phyloP scores from a whole-genome alignment of 64 coral and sea anemone genomes.

The Platygyra sinensis region DNA sequence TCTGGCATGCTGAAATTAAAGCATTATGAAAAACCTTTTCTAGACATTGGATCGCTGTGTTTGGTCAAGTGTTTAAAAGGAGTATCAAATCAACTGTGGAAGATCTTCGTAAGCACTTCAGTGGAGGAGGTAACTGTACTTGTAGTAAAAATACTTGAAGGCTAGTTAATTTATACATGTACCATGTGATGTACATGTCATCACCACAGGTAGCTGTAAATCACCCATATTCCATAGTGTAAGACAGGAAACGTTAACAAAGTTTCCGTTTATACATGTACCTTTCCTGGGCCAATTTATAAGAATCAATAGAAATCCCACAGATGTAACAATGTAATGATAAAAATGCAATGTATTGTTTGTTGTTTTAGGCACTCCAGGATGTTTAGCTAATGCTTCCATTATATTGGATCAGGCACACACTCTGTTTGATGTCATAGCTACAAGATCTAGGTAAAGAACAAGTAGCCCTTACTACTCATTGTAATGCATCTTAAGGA shows the following conservation, averaged over 20 bases:
- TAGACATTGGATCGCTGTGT: slow-evolving; percentile 88
- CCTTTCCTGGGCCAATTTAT: no score
- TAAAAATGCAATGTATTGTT: neutral
- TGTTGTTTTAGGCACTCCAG: slow-evolving; percentile 36
- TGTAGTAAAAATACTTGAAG: no score
- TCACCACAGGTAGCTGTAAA: no score
- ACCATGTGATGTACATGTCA: no score
- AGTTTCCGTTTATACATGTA: no score
- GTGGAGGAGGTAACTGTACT: slow-evolving; percentile 10
- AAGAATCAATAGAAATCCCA: no score
- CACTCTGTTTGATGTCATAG: slow-evolving; percentile 50
- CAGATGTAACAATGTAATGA: no score
- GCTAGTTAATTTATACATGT: no score
- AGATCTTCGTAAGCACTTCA: slow-evolving; percentile 49
- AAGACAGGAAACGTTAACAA: no score
- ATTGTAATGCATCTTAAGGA: neutral
- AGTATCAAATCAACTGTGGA: slow-evolving; percentile 57
- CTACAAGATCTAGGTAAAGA: slow-evolving; percentile 38
- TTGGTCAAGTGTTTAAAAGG: slow-evolving; percentile 80
- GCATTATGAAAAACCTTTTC: neutral
- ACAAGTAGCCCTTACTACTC: neutral
- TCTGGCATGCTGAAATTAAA: no score
- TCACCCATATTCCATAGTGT: no score
- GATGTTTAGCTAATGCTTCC: slow-evolving; percentile 42
- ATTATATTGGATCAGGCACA: slow-evolving; percentile 11